Percentiles rank a stretch among this genome's conserved stretches.
Evolutionary conservation across 1,140 invertebrate species (phyloP).

Genomic region (Gryon sp.): DNA sequence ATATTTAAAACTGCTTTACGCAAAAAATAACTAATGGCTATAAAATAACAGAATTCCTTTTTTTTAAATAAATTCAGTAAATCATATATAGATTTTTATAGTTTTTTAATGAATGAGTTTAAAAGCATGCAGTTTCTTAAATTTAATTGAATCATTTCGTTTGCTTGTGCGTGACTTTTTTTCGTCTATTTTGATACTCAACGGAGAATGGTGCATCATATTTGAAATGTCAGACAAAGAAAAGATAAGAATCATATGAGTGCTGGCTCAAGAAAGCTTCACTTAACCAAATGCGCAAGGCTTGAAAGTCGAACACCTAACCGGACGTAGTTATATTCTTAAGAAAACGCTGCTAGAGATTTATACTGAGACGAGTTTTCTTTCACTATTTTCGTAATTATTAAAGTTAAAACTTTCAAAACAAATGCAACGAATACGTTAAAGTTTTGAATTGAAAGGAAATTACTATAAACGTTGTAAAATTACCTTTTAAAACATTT

Average conservation of each 20-base stretch:
- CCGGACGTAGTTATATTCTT: slow-evolving; percentile 29
- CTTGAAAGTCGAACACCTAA: slow-evolving; percentile 23
- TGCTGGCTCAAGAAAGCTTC: slow-evolving; percentile 15
- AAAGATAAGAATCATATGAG: slow-evolving; percentile 17
- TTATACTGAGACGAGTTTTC: slow-evolving; percentile 17
- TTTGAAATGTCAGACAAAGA: slow-evolving; percentile 25
- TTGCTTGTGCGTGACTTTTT: neutral
- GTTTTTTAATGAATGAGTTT: neutral
- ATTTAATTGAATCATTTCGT: slow-evolving; percentile 7
- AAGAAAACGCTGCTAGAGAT: too few relatives aligned
- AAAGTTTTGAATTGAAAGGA: too few relatives aligned
- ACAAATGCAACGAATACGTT: neutral
- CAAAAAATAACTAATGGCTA: too few relatives aligned
- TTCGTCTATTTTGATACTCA: slow-evolving; percentile 24
- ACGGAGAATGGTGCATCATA: slow-evolving; percentile 15
- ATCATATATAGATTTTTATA: neutral
- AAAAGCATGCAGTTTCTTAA: slow-evolving; percentile 1
- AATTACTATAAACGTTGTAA: slow-evolving; percentile 1
- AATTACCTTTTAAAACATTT: neutral
- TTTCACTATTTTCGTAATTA: slow-evolving; percentile 18
- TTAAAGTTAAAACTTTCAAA: too few relatives aligned
- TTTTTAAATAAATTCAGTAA: too few relatives aligned
- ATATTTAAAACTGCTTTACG: too few relatives aligned
- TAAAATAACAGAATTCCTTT: too few relatives aligned
- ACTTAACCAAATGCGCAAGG: slow-evolving; percentile 2